Conservation (phyloP, 2,113 vertebrate species). For the Drymodes brunneopygia region DNA sequence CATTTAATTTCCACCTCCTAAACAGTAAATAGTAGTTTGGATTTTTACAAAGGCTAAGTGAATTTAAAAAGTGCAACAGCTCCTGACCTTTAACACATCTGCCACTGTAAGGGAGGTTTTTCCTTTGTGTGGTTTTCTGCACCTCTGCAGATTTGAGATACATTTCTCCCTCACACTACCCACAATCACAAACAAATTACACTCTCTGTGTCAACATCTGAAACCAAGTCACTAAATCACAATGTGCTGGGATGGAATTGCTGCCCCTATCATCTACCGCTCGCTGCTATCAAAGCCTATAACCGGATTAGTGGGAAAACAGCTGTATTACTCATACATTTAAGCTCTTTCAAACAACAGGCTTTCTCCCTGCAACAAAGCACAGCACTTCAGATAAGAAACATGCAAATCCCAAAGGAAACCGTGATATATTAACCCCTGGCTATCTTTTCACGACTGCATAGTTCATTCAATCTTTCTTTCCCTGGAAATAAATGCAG, state of each 20-base stretch:
- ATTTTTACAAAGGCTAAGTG: not conserved
- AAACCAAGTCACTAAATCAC: constrained; percentile 66
- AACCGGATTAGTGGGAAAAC: constrained; percentile 69
- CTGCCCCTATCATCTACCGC: constrained; percentile 54
- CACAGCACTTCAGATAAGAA: constrained; percentile 28
- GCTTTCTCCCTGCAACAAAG: constrained; percentile 62
- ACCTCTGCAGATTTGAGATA: not conserved
- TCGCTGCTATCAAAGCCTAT: constrained; percentile 66
- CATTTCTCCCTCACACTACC: not conserved
- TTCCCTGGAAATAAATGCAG: not conserved
- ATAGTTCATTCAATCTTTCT: not conserved
- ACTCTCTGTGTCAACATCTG: constrained; percentile 54
- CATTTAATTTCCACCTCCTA: not conserved
- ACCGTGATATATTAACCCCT: constrained; percentile 27
- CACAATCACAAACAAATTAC: constrained; percentile 61
- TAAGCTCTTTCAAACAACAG: constrained; percentile 65
- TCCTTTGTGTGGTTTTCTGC: not conserved
- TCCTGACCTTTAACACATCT: constrained; percentile 17
- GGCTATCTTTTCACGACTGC: not conserved
- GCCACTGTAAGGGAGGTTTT: not conserved
- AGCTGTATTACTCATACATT: constrained; percentile 49
- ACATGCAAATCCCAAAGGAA: constrained; percentile 53
- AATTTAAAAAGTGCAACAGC: not conserved
- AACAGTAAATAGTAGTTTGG: not conserved
- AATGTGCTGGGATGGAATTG: constrained; percentile 55